Evolutionary conservation across 2,797 vertebrate genomes (phyloP), one percentile per base, ranked within the genome.

Genomic region (Cottoperca gobio): DNA sequence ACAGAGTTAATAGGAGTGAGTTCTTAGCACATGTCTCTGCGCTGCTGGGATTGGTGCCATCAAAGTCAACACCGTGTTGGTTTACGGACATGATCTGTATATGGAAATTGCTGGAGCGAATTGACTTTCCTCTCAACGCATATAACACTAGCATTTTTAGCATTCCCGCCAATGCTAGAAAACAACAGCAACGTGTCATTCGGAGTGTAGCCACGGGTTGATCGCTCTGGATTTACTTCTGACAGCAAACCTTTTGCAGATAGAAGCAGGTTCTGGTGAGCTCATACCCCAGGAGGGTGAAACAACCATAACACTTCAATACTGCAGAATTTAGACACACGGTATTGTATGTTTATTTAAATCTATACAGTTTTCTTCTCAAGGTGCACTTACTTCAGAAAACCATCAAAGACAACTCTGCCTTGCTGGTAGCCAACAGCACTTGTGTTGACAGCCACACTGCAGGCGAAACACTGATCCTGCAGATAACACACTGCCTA

Each of bases 81-180:
- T 65, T 24, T 14, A 86, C 58, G 68, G 77, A 39, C 83, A 64
- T 59, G 46, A 85, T 84, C 63, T 26, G 65, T 78, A 70, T 70
- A 70, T 80, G 72, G 64, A 82, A 82, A 87, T 64, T 75, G 73
- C 49, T 31, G 6, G 14, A 46, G 70, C 37, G 86, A 79, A 88
- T 54, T 58, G 77, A 86, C 79, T 87, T 79, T 66, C 67, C 59
- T 83, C 54, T 55, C 59, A 78, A 46, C 37, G 57, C 58, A 53
- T 78, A 46, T 63, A 60, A 58, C 39, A 45, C 52, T 54, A 70
- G 79, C 70, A 72, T 79, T 78, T 74, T 59, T 58, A 72, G 50
- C 43, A 69, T 77, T 67, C 67, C 42, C 16, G 6, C 21, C 70
- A 65, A 59, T 45, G 71, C 67, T 60, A 26, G 53, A 60, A 65